Evolutionary conservation across 2,113 vertebrate species (phyloP).

Genomic region (Callocephalon fimbriatum): DNA sequence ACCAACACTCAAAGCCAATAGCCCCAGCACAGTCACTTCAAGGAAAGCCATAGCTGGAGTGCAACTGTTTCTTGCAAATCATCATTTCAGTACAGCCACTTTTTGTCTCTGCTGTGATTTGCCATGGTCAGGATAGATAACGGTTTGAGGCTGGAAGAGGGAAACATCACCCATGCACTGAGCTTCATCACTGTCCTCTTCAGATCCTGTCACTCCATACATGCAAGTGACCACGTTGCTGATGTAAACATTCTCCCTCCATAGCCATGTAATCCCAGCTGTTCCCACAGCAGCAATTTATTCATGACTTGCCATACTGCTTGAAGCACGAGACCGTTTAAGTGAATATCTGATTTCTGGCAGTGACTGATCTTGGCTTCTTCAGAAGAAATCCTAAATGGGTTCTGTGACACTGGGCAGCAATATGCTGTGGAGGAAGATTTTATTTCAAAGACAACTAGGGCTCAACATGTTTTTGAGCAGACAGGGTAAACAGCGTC

Average conservation of each 20-base stretch:
- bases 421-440: neutral
- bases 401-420: constrained; percentile 3
- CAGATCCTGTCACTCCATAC: neutral
- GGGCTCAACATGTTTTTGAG: neutral
- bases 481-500: neutral
- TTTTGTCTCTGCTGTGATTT: neutral
- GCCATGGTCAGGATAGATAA: neutral
- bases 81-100: neutral
- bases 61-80: neutral
- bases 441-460: constrained; percentile 4
- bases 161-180: neutral
- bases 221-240: neutral
- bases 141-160: neutral
- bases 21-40: neutral
- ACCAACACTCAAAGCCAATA: accelerated
- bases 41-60: neutral
- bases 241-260: neutral
- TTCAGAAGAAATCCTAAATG: neutral
- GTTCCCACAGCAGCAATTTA: neutral
- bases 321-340: neutral
- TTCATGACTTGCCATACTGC: neutral
- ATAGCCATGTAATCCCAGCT: neutral
- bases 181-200: neutral
- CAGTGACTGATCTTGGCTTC: neutral
- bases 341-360: constrained; percentile 29